A percentile compares a stretch with the other conserved stretches of the same genome.
phyloP scores from a whole-genome alignment of 2,113 vertebrate genomes.

The Istiophorus platypterus region DNA sequence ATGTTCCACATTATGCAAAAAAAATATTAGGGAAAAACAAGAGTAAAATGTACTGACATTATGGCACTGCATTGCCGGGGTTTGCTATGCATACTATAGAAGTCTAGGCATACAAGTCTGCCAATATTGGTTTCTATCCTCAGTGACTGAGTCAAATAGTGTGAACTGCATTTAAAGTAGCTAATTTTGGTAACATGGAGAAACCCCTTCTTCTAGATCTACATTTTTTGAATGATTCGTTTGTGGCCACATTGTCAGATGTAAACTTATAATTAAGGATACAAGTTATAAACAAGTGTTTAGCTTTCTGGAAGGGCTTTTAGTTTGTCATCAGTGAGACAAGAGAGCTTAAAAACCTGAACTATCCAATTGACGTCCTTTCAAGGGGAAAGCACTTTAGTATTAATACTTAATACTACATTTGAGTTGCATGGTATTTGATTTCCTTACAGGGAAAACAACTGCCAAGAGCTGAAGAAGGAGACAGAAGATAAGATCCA shows the following conservation, averaged over 20 bases:
- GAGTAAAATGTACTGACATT: not conserved
- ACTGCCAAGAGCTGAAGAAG: constrained; percentile 97
- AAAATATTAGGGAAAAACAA: too few relatives aligned
- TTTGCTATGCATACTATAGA: too few relatives aligned
- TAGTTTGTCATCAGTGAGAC: not conserved
- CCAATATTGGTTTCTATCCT: not conserved
- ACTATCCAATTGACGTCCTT: not conserved
- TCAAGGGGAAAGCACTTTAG: not conserved
- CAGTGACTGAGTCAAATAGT: not conserved
- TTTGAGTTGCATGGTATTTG: not conserved
- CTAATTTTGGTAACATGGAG: not conserved
- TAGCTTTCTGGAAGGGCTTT: not conserved
- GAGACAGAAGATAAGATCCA: constrained; percentile 98
- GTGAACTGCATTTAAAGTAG: not conserved
- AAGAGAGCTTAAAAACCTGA: not conserved
- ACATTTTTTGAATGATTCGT: too few relatives aligned
- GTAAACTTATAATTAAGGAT: not conserved
- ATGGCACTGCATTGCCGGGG: not conserved
- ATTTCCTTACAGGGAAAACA: constrained; percentile 89
- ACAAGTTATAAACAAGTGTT: not conserved
- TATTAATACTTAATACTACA: not conserved
- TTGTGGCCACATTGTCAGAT: not conserved
- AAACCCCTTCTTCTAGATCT: too few relatives aligned
- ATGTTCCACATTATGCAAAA: not conserved
- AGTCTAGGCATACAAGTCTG: not conserved